Evolutionary conservation across 2,797 vertebrate species (phyloP).

Genomic region (Pseudopleuronectes americanus): DNA sequence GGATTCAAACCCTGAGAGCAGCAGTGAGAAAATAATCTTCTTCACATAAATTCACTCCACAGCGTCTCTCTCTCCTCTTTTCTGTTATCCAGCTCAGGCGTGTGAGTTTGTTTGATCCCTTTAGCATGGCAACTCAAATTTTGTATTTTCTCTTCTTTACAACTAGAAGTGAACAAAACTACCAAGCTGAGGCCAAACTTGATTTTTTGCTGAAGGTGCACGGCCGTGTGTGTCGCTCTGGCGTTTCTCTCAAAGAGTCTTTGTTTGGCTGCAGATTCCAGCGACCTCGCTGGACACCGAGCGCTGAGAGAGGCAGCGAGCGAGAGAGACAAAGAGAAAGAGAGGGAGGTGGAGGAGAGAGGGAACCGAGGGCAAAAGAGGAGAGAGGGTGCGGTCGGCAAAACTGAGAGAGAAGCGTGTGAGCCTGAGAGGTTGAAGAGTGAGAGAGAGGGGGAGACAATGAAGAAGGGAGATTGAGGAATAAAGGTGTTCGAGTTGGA

Average conservation of each 20-base stretch:
- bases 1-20: background rate
- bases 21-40: too few relatives aligned
- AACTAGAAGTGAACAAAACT: too few relatives aligned
- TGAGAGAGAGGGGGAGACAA: constrained; percentile 15
- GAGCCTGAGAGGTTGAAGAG: constrained; percentile 21
- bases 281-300: constrained; percentile 68
- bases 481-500: background rate
- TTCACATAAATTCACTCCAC: too few relatives aligned
- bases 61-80: too few relatives aligned
- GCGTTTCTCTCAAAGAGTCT: constrained; percentile 75
- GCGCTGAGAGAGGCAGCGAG: constrained; percentile 41
- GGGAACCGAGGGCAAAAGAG: constrained; percentile 29
- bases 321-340: constrained; percentile 56
- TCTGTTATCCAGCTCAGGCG: too few relatives aligned
- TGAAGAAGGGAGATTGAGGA: background rate
- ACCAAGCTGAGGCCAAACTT: background rate
- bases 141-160: background rate
- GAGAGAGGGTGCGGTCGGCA: background rate
- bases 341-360: constrained; percentile 43
- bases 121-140: too few relatives aligned
- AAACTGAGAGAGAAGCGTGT: background rate
- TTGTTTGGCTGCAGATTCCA: constrained; percentile 74
- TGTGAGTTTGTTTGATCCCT: too few relatives aligned
- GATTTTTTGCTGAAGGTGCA: constrained; percentile 17
- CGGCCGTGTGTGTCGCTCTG: constrained; percentile 15